These are phyloP conservation scores for Trichonephila inaurata DNA, from an alignment of 1,140 invertebrate genomes.

Conservation along the genomic window DNA sequence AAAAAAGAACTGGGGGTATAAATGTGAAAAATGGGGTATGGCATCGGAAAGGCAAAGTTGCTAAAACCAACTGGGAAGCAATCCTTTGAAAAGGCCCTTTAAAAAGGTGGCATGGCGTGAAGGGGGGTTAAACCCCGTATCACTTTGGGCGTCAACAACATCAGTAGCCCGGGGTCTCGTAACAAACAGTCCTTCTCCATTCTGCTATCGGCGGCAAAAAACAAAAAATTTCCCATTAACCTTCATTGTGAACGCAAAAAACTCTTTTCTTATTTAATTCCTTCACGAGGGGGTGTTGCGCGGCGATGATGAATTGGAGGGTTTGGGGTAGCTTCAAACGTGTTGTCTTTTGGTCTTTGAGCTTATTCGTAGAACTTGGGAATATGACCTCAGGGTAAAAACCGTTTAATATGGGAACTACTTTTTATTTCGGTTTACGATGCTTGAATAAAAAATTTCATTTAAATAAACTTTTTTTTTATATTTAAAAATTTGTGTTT, in stretches of 20 bases:
- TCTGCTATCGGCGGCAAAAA: constrained; percentile 49
- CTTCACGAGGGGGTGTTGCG: background rate
- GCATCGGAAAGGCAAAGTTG: too few relatives aligned
- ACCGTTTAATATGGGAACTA: too few relatives aligned
- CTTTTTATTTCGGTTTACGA: too few relatives aligned
- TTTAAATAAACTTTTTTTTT: too few relatives aligned
- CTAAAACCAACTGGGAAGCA: background rate
- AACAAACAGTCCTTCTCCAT: constrained; percentile 61
- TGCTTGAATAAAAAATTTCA: too few relatives aligned
- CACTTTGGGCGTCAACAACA: constrained; percentile 51
- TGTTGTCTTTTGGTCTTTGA: too few relatives aligned
- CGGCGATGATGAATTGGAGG: background rate
- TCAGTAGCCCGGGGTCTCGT: constrained; percentile 47
- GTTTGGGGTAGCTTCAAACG: background rate
- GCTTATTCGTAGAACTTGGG: too few relatives aligned
- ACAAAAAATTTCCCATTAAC: constrained; percentile 49
- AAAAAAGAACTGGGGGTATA: too few relatives aligned
- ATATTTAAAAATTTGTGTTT: too few relatives aligned
- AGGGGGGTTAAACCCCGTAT: constrained; percentile 50
- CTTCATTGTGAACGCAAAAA: constrained; percentile 47
- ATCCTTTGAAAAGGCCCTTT: constrained; percentile 18
- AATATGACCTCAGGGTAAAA: too few relatives aligned
- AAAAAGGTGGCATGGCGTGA: constrained; percentile 15
- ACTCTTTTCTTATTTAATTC: constrained; percentile 27
- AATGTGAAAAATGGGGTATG: too few relatives aligned